Evolutionary conservation across 1,140 invertebrate species (phyloP).

Genomic region (Uloborus diversus): DNA sequence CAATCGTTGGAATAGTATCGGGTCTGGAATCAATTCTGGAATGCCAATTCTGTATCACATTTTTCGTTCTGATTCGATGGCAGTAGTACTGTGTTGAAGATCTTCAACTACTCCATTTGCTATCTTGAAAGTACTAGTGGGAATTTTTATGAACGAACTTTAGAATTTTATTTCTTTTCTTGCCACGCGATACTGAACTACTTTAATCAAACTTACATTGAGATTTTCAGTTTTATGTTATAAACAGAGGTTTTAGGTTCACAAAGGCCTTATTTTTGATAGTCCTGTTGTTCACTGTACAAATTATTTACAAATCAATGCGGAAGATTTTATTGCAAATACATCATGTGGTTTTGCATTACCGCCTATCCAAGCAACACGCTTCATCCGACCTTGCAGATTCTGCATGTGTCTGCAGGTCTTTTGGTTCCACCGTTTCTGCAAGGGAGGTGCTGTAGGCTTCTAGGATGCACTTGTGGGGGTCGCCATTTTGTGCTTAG

Average conservation of each 20-base stretch:
- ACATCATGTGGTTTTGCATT: constrained; percentile 52
- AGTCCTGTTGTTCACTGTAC: background rate
- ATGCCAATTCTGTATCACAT: too few relatives aligned
- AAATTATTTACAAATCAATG: background rate
- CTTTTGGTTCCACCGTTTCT: constrained; percentile 33
- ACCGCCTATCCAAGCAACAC: constrained; percentile 52
- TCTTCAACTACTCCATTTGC: too few relatives aligned
- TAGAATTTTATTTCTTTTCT: background rate
- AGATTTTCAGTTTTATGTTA: background rate
- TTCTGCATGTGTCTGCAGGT: constrained; percentile 43
- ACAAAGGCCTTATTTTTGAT: background rate
- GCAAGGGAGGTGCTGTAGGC: constrained; percentile 13
- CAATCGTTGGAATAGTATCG: too few relatives aligned
- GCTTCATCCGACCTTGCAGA: constrained; percentile 39
- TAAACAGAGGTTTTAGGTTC: background rate
- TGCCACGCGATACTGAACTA: background rate
- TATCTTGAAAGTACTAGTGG: too few relatives aligned
- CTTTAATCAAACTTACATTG: background rate
- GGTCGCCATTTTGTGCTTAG: constrained; percentile 38
- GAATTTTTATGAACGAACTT: background rate
- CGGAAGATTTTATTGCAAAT: background rate
- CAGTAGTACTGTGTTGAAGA: too few relatives aligned
- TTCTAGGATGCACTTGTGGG: constrained; percentile 39
- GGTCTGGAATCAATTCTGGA: too few relatives aligned
- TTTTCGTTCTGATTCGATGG: too few relatives aligned